Evolutionary conservation across 2,113 vertebrate species (phyloP), one percentile per base, ranked within the genome.

Genomic region (Entosphenus tridentatus): DNA sequence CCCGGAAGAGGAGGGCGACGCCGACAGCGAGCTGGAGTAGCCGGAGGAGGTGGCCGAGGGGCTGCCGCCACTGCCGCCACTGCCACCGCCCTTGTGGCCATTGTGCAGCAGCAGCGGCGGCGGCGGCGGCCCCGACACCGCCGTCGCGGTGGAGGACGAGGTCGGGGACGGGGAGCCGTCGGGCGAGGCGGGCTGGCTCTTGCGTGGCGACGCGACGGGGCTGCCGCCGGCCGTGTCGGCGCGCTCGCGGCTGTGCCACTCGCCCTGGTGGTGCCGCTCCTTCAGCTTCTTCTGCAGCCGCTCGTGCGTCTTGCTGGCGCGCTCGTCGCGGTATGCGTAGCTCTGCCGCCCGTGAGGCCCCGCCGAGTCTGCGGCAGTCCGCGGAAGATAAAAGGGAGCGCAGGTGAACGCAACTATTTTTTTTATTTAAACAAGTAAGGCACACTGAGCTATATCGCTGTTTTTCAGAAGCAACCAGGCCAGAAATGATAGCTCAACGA

Each of bases 241-340:
- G 73, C 79, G 91, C 75, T 96, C 92, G 75, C 87, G 89, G 62
- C 74, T 75, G 72, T 83, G 85, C 57, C 77, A 75, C 71, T 81
- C 84, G 68, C 74, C 71, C 69, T 96, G 81, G 62, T 75, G 74
- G 70, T 84, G 39, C 39, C 39, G 39, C 39, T 39, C 92, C 76
- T 95, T 96, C 70, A 95, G 78, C 73, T 95, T 97, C 75, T 93
- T 96, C 78, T 96, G 92, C 73, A 96, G 81, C 56, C 92, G 86
- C 77, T 93, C 89, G 0, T 88, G 88, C 0, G 88, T 87, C 83
- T 97, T 97, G 80, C 78, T 88, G 70, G 87, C 84, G 77, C 91
- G 82, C 79, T 97, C 92, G 8, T 96, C 89, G 82, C 89, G 74
- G 58, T 79, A 79, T 68, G 78, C 82, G 65, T 89, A 90, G 72